These are phyloP conservation scores for Dromius quadrimaculatus DNA, from an alignment of 2,888 invertebrate genomes.

Conservation along the genomic window DNA sequence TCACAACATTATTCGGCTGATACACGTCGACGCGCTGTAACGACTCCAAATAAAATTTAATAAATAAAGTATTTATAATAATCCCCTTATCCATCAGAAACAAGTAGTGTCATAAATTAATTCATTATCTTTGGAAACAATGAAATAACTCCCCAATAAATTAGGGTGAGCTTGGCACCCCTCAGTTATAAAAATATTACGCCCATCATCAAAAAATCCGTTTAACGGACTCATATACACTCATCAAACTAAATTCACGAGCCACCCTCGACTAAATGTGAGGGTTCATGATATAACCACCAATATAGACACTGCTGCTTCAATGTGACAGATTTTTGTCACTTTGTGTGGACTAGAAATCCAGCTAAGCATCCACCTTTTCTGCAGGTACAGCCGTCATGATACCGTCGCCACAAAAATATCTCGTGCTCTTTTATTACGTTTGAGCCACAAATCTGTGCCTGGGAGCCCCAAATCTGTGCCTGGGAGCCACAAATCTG, in stretches of 20 bases:
- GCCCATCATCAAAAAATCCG: slow-evolving; percentile 10
- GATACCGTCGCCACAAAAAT: too few relatives aligned
- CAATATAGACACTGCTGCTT: background rate
- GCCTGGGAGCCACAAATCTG: too few relatives aligned
- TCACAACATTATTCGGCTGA: too few relatives aligned
- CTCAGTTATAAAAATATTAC: slow-evolving; percentile 4
- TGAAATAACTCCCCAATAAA: slow-evolving; percentile 25
- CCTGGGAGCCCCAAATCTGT: too few relatives aligned
- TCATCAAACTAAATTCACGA: background rate
- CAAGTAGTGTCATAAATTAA: background rate
- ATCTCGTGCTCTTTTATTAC: too few relatives aligned
- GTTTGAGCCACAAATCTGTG: too few relatives aligned
- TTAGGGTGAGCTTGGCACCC: background rate
- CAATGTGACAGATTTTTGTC: background rate
- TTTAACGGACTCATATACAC: slow-evolving; percentile 13
- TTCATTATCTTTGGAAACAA: slow-evolving; percentile 15
- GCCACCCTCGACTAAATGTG: background rate
- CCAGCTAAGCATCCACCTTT: too few relatives aligned
- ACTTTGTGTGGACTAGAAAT: background rate
- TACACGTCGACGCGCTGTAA: too few relatives aligned
- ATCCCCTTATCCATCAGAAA: background rate
- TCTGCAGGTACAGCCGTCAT: too few relatives aligned
- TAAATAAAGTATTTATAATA: too few relatives aligned
- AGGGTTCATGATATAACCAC: background rate
- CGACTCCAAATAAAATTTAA: too few relatives aligned